Evolutionary conservation across 37 sponge, comb jelly and placozoan genomes (phyloP).

Genomic region (Beroe ovata): DNA sequence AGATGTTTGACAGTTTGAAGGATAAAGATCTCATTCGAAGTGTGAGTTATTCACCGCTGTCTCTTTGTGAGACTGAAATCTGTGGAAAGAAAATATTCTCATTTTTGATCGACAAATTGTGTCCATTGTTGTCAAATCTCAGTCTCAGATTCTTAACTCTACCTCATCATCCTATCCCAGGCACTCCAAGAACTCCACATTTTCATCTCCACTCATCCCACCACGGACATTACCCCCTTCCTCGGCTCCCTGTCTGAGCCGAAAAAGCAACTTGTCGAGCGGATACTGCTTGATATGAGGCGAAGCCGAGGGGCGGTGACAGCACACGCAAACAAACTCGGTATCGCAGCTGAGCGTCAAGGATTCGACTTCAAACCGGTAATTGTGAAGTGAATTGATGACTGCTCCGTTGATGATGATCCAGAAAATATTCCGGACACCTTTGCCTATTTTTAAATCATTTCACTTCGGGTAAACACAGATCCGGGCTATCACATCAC

Average conservation of each 20-base stretch:
- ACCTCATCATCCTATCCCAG: background rate
- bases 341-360: constrained; percentile 5
- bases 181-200: constrained; percentile 11
- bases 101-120: too few species aligned
- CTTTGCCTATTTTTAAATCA: too few species aligned
- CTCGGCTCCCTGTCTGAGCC: constrained; percentile 11
- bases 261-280: constrained; percentile 5
- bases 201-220: constrained; percentile 7
- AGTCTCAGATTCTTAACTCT: background rate
- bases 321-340: background rate
- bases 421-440: too few species aligned
- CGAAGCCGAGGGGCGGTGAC: background rate
- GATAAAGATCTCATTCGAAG: constrained; percentile 21
- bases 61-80: too few species aligned
- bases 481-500: too few species aligned
- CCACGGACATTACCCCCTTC: background rate
- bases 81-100: too few species aligned
- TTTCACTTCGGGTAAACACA: too few species aligned
- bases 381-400: too few species aligned
- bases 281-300: constrained; percentile 15
- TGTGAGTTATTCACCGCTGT: too few species aligned
- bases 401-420: too few species aligned
- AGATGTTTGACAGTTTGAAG: constrained; percentile 40
- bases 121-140: background rate
- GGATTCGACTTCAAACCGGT: background rate